phyloP scores from a whole-genome alignment of 2,888 invertebrate species.

The Ptychoptera albimana region DNA sequence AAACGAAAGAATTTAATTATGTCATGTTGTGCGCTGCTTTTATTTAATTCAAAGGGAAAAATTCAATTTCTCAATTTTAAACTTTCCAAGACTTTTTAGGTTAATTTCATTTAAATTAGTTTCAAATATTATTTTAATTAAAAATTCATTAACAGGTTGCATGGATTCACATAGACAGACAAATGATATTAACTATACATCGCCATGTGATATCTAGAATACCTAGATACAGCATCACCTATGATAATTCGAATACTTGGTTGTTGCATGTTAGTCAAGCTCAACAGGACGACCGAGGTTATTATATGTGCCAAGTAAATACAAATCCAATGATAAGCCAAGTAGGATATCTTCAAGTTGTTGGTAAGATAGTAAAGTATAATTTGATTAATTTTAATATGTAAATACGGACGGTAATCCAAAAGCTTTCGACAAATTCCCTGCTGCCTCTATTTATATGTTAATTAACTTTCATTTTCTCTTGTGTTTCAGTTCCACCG shows the following conservation, averaged over 20 bases:
- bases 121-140: too few relatives aligned
- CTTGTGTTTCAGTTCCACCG: constrained; percentile 62
- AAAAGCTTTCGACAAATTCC: not conserved
- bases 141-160: constrained; percentile 50
- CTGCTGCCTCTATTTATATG: not conserved
- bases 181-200: constrained; percentile 87
- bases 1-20: too few relatives aligned
- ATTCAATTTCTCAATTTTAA: too few relatives aligned
- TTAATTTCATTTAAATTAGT: too few relatives aligned
- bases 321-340: constrained; percentile 92
- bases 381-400: not conserved
- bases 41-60: too few relatives aligned
- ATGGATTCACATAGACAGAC: constrained; percentile 87
- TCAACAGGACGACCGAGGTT: constrained; percentile 80
- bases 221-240: constrained; percentile 79
- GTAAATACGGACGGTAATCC: too few relatives aligned
- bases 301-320: constrained; percentile 47
- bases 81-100: too few relatives aligned
- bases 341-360: constrained; percentile 83
- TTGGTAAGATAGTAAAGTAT: constrained; percentile 46
- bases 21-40: too few relatives aligned
- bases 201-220: constrained; percentile 80
- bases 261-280: constrained; percentile 78
- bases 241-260: constrained; percentile 88
- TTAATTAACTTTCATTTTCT: not conserved